Base-by-base conservation (phyloP, 2,888 invertebrate species). In the Stenodera caucasica region DNA sequence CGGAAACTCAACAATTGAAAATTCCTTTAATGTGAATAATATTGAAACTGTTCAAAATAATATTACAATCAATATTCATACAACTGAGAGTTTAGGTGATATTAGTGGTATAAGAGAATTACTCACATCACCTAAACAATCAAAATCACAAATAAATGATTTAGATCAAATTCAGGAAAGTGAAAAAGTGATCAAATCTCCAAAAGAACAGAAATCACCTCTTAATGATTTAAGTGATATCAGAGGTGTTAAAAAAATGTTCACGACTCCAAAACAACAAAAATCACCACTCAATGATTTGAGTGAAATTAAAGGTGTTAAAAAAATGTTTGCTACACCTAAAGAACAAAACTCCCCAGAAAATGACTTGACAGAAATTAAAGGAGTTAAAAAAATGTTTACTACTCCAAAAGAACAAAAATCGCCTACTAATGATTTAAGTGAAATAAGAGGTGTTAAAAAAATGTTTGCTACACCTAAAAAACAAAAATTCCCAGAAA, bases 31-130 rank as follows among this genome's bases (percentile, higher is more conserved):
- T 51, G 8, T 23, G 5, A 52, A 57, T 45, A 45, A 33, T 53
- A 45, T 49, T 18, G 54, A 21, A 50, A 49, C 5, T 40, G 26
- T 26, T 21, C 33, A 18, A 55, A 57, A 50, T 26, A 49, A 51
- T 40, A 30, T 23, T 33, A n/a, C 35, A 30, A 52, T 52, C n/a
- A 30, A 52, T 33, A 30, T 52, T 21, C 52, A 32, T 82, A 0
- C 74, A 66, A 40, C 18, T 52, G 21, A 52, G 3, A 23, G 78
- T 54, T 67, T 81, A 21, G 76, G 75, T 15, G 75, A 81, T 56
- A 76, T 81, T 8, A 57, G 50, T 2, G 77, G 81, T 53, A 75
- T 82, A 0, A 82, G 50, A 29, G 21, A 55, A 26, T 54, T 56
- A 33, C 21, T 56, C n/a, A 53, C 69, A 23, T 65, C 66, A 1